Conservation (phyloP, 2,113 vertebrate genomes). For the Engystomops pustulosus region DNA sequence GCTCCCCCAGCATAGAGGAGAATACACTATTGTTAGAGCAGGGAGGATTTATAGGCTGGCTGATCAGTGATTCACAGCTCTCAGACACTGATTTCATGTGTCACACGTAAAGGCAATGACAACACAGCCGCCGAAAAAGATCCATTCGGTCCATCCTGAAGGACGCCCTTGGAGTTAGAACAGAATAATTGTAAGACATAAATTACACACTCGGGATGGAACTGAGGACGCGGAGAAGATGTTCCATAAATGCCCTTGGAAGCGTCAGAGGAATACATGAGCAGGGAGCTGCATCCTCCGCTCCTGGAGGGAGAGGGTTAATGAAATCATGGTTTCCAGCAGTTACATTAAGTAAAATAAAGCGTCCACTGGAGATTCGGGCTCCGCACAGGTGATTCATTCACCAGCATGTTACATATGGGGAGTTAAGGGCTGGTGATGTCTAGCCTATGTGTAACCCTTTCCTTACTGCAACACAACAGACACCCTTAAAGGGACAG, state of each 20-base stretch:
- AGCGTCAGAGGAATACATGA: conserved; percentile 51
- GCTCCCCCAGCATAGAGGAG: conserved; percentile 23
- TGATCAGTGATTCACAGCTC: conserved; percentile 51
- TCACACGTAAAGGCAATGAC: conserved; percentile 58
- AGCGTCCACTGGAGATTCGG: neutral
- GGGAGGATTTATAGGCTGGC: conserved; percentile 40
- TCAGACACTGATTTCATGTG: conserved; percentile 58
- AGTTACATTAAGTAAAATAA: conserved; percentile 30
- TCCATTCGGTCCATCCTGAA: conserved; percentile 59
- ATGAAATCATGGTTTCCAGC: conserved; percentile 53
- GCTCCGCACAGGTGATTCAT: neutral
- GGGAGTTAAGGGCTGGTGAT: neutral
- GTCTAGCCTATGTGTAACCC: conserved; percentile 5
- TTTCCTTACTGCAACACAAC: neutral
- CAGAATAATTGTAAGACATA: conserved; percentile 58
- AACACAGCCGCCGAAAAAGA: conserved; percentile 53
- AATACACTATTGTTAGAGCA: conserved; percentile 18
- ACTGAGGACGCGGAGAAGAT: conserved; percentile 39
- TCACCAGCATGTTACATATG: neutral
- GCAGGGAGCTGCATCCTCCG: conserved; percentile 9
- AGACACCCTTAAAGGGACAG: neutral
- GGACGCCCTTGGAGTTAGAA: conserved; percentile 59
- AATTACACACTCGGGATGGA: conserved; percentile 54
- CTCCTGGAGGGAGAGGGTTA: neutral
- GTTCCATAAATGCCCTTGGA: conserved; percentile 53